Percentiles rank a stretch among this genome's conserved stretches.
These are phyloP conservation scores for Calypte anna DNA, from an alignment of 2,113 vertebrate genomes.

Conservation along the genomic window DNA sequence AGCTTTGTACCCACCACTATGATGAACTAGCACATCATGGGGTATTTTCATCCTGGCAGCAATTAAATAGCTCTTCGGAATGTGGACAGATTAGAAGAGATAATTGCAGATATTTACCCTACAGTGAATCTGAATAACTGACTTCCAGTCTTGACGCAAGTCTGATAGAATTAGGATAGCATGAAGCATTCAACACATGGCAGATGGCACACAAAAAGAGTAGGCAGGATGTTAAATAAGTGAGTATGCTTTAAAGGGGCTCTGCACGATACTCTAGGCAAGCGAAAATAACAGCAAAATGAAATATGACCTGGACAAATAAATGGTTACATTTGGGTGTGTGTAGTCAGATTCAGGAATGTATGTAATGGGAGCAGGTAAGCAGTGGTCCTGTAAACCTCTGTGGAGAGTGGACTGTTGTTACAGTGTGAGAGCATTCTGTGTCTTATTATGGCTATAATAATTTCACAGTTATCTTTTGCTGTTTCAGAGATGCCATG, in stretches of 20 bases:
- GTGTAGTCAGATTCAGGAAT: background rate
- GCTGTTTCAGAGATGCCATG: background rate
- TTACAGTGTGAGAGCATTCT: background rate
- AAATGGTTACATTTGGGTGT: background rate
- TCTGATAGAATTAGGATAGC: background rate
- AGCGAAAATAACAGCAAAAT: background rate
- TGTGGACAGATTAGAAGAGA: background rate
- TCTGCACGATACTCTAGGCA: background rate
- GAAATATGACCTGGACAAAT: background rate
- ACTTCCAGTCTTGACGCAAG: background rate
- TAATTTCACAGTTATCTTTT: background rate
- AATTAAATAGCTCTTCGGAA: background rate
- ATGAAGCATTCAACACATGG: accelerated
- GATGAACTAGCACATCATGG: background rate
- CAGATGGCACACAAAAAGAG: background rate
- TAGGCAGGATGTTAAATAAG: background rate
- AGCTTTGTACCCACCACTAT: background rate
- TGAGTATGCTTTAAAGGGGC: background rate
- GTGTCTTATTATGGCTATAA: background rate
- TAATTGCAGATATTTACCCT: background rate
- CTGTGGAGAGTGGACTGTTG: background rate
- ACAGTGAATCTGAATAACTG: background rate
- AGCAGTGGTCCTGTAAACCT: background rate
- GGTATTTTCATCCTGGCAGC: background rate
- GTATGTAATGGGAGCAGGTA: background rate